phyloP scores from a whole-genome alignment of 1,140 invertebrate species.

The Drosophila lacteicornis region DNA sequence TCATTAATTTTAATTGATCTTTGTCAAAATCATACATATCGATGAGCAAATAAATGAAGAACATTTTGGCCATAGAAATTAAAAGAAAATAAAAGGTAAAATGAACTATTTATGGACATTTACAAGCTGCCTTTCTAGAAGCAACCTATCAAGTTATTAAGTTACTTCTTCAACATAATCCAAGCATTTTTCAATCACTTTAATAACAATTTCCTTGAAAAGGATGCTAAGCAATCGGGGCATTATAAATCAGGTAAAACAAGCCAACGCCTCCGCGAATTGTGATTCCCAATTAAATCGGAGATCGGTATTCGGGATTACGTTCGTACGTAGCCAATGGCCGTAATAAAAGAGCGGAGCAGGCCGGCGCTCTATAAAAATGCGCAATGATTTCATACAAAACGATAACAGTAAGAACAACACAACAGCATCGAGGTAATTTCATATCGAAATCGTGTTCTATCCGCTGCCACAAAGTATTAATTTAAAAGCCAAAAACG shows the following conservation, averaged over 20 bases:
- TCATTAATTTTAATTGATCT: slow-evolving; percentile 15
- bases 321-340: slow-evolving; percentile 18
- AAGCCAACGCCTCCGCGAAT: slow-evolving; percentile 35
- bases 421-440: slow-evolving; percentile 65
- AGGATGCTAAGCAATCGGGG: slow-evolving; percentile 1
- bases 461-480: slow-evolving; percentile 70
- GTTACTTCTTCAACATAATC: background rate
- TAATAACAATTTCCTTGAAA: background rate
- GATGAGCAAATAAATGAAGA: too few relatives aligned
- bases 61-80: too few relatives aligned
- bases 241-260: slow-evolving; percentile 26
- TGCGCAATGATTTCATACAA: slow-evolving; percentile 77
- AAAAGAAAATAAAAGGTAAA: background rate
- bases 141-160: background rate
- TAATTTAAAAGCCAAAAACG: slow-evolving; percentile 79
- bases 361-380: slow-evolving; percentile 43
- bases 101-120: background rate
- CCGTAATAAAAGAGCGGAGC: slow-evolving; percentile 65
- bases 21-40: background rate
- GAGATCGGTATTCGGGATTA: slow-evolving; percentile 34
- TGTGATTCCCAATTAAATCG: slow-evolving; percentile 41
- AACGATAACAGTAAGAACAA: slow-evolving; percentile 58
- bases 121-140: background rate
- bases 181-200: background rate
- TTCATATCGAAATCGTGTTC: slow-evolving; percentile 81